Conservation (phyloP, 2,888 invertebrate species). For the Leucania comma region DNA sequence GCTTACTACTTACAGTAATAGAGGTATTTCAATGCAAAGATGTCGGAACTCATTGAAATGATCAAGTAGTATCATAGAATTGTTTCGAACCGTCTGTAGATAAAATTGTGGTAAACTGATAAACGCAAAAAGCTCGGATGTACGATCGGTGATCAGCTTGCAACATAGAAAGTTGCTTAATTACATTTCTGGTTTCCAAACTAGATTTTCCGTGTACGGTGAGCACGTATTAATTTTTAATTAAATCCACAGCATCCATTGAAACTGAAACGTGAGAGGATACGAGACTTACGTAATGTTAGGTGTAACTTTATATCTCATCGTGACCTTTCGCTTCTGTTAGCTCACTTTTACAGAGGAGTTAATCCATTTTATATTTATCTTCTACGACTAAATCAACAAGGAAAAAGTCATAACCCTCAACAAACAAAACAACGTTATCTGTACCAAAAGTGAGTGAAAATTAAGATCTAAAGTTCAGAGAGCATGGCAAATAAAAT, state of each 20-base stretch:
- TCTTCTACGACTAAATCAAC: conserved; percentile 21
- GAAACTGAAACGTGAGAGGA: conserved; percentile 1
- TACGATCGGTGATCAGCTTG: background rate
- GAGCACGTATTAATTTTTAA: conserved; percentile 6
- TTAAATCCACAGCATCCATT: conserved; percentile 17
- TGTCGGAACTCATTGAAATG: too few relatives aligned
- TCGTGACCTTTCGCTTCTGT: background rate
- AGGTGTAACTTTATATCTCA: background rate
- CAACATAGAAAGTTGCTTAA: conserved; percentile 1
- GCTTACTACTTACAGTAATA: too few relatives aligned
- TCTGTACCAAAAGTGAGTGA: conserved; percentile 35
- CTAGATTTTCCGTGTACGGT: background rate
- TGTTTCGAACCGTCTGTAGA: conserved; percentile 1
- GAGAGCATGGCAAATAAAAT: conserved; percentile 36
- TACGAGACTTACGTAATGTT: background rate
- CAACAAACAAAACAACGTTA: conserved; percentile 33
- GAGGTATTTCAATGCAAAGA: too few relatives aligned
- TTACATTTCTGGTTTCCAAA: conserved; percentile 16
- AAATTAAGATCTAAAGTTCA: conserved; percentile 29
- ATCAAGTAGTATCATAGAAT: conserved; percentile 1
- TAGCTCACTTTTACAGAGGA: conserved; percentile 11
- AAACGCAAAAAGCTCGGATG: conserved; percentile 21
- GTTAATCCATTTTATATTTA: conserved; percentile 26
- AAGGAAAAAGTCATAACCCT: conserved; percentile 19
- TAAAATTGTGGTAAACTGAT: background rate